These are phyloP conservation scores for Asobara japonica DNA, from an alignment of 1,140 invertebrate species.

Conservation along the genomic window DNA sequence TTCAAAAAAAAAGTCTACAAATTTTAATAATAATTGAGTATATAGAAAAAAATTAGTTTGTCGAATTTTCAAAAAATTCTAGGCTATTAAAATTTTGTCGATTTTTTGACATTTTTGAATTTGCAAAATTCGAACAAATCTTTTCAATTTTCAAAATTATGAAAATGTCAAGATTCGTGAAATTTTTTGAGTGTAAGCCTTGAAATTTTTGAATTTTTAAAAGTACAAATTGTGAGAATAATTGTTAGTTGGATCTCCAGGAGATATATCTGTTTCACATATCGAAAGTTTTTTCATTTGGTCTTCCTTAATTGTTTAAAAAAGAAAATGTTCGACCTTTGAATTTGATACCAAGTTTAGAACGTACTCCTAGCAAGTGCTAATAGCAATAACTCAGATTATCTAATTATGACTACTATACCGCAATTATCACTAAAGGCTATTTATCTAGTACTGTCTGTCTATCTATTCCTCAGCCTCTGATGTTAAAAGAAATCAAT, in stretches of 20 bases:
- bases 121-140: no score
- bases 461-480: slow-evolving; percentile 13
- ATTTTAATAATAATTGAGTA: not conserved
- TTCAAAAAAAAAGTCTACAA: not conserved
- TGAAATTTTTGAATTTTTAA: no score
- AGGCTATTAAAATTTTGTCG: no score
- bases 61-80: no score
- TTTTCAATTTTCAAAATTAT: no score
- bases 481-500: slow-evolving; percentile 2
- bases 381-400: slow-evolving; percentile 15
- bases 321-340: not conserved
- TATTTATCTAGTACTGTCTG: slow-evolving; percentile 11
- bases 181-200: no score
- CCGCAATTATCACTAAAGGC: slow-evolving; percentile 5
- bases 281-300: not conserved
- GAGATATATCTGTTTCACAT: not conserved
- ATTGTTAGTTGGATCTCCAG: not conserved
- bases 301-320: not conserved
- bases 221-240: not conserved
- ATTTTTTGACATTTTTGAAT: no score
- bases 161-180: no score
- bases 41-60: not conserved
- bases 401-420: slow-evolving; percentile 17
- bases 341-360: not conserved
- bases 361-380: slow-evolving; percentile 8